These are phyloP conservation scores for Gastrophysa polygoni DNA, from an alignment of 2,888 invertebrate species.

Conservation along the genomic window DNA sequence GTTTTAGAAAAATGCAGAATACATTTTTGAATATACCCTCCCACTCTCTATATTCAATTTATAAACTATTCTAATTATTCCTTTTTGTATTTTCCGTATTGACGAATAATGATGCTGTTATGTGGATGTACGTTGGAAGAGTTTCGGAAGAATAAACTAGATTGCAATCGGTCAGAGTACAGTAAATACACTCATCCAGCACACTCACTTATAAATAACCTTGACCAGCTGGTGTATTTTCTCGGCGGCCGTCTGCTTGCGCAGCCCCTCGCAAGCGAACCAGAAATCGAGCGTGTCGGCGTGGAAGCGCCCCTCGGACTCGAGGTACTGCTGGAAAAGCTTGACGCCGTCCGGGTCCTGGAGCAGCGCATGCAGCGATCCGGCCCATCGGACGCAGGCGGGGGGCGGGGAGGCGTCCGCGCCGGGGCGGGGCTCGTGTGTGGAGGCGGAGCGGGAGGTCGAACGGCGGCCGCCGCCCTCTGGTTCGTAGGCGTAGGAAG, in stretches of 20 bases:
- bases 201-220: constrained; percentile 76
- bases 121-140: too few relatives aligned
- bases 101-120: too few relatives aligned
- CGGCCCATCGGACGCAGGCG: constrained; percentile 88
- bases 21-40: too few relatives aligned
- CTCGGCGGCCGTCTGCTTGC: constrained; percentile 77
- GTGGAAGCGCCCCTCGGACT: constrained; percentile 78
- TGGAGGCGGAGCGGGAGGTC: constrained; percentile 59
- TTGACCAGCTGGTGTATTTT: constrained; percentile 77
- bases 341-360: constrained; percentile 90
- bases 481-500: constrained; percentile 55
- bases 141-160: too few relatives aligned
- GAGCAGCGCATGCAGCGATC: constrained; percentile 80
- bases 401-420: constrained; percentile 60
- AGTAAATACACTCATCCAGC: too few relatives aligned
- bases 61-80: too few relatives aligned
- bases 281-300: constrained; percentile 88
- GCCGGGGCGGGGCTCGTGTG: constrained; percentile 40
- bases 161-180: too few relatives aligned
- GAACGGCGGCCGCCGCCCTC: constrained; percentile 54
- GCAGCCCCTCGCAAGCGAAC: constrained; percentile 90
- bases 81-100: too few relatives aligned
- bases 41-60: too few relatives aligned
- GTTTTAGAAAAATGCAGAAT: too few relatives aligned
- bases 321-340: constrained; percentile 82